Base-by-base conservation (phyloP, 2,113 vertebrate genomes). In the Rhineura floridana region DNA sequence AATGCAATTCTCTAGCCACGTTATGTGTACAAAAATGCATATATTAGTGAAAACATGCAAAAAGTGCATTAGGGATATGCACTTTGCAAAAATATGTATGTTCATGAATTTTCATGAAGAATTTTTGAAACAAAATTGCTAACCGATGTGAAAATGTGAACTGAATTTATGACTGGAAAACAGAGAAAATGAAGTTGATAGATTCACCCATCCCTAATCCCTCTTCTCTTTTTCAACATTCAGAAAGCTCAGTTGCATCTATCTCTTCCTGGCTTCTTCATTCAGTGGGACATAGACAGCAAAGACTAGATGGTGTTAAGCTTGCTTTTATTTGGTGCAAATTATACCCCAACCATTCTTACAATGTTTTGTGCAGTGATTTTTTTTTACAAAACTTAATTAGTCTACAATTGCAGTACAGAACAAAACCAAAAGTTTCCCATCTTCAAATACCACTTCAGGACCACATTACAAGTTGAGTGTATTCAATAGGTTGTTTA, bases 321-420 rank as follows among this genome's bases (percentile, higher is more conserved):
- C 88, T 23, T 86, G 72, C 79, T 93, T 97, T 97, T 97, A 97
- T 97, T 97, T 91, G n/a, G 92, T 96, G 93, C 90, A 95, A 95
- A 75, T 81, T 50, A 63, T 88, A 94, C 89, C 96, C 90, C 92
- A 96, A 84, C 55, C 52, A 36, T 83, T 83, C 90, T 92, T 90
- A 93, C 42, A 59, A 17, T 93, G 91, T 0, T 25, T 82, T 48
- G 94, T 96, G 93, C 89, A 63, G 55, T 65, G 52, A 67, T 91
- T 90, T 89, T 81, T 88, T 91, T 93, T 87, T 86, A 87, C 75
- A 91, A 93, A 92, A n/a, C 92, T 70, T 81, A 83, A 83, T 85
- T 70, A 90, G 50, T 90, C 23, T 85, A 78, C 21, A 48, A 46
- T 25, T 52, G 65, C 19, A 90, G 50, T 72, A 86, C 59, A 85